Conservation (phyloP, 1,140 invertebrate genomes). For the Aphelinus certus region DNA sequence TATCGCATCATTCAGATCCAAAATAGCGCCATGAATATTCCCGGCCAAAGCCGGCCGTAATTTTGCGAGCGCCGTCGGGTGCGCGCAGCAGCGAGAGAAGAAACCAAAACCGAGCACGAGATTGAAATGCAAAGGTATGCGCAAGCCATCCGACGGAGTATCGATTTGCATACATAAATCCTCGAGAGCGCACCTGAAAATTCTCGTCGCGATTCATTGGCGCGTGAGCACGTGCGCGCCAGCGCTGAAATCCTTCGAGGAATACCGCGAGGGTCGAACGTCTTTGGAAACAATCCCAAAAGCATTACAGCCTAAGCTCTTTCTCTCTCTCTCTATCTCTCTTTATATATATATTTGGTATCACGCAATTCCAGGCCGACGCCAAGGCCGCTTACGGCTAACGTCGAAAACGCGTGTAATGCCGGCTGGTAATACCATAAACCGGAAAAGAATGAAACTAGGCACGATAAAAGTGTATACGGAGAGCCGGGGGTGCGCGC, state of each 20-base stretch:
- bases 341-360: background rate
- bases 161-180: background rate
- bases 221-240: background rate
- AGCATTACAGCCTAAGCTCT: conserved; percentile 3
- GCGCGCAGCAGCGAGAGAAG: no score
- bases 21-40: no score
- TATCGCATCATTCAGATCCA: no score
- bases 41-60: no score
- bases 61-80: no score
- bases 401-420: conserved; percentile 48
- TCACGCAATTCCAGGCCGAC: background rate
- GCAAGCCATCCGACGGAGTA: background rate
- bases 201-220: background rate
- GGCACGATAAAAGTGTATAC: conserved; percentile 51
- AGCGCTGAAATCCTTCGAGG: background rate
- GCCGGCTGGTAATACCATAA: conserved; percentile 49
- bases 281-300: conserved; percentile 29
- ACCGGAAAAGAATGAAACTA: conserved; percentile 53
- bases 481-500: conserved; percentile 33
- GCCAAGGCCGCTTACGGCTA: conserved; percentile 10
- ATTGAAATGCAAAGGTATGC: no score
- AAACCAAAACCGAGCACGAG: no score
- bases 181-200: background rate
- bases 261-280: background rate
- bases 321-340: background rate